Conservation (phyloP, 1,140 invertebrate species). For the Drosophila hydei region DNA sequence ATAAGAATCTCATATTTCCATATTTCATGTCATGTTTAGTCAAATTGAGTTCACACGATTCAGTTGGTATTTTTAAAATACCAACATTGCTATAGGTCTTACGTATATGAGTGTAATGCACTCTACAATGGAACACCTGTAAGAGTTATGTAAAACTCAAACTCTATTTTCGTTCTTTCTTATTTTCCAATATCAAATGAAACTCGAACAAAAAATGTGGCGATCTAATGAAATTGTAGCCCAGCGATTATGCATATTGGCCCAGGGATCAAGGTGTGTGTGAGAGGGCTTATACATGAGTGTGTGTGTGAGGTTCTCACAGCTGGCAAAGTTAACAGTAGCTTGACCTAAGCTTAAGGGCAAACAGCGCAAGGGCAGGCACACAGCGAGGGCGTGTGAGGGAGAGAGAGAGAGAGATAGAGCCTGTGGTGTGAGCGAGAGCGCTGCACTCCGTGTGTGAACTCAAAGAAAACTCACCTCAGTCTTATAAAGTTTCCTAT, state of each 20-base stretch:
- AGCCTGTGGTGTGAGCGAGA: neutral
- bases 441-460: neutral
- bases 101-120: neutral
- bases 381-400: neutral
- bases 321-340: slow-evolving; percentile 66
- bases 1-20: too few relatives aligned
- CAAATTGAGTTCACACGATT: too few relatives aligned
- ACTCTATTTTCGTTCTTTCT: neutral
- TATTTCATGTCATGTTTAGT: too few relatives aligned
- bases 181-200: slow-evolving; percentile 10
- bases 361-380: neutral
- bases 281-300: neutral
- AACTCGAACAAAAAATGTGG: neutral
- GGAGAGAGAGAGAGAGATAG: neutral
- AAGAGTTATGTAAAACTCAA: slow-evolving; percentile 21
- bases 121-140: slow-evolving; percentile 6
- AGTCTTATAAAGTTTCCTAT: slow-evolving; percentile 83
- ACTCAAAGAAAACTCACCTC: slow-evolving; percentile 64
- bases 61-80: too few relatives aligned
- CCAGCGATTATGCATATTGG: slow-evolving; percentile 61
- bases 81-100: neutral
- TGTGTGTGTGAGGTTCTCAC: slow-evolving; percentile 65
- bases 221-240: slow-evolving; percentile 25
- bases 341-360: slow-evolving; percentile 74
- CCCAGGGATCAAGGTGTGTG: slow-evolving; percentile 41